These are phyloP conservation scores for Caenorhabditis doughertyi DNA, from an alignment of 2,888 invertebrate genomes.

Conservation along the genomic window DNA sequence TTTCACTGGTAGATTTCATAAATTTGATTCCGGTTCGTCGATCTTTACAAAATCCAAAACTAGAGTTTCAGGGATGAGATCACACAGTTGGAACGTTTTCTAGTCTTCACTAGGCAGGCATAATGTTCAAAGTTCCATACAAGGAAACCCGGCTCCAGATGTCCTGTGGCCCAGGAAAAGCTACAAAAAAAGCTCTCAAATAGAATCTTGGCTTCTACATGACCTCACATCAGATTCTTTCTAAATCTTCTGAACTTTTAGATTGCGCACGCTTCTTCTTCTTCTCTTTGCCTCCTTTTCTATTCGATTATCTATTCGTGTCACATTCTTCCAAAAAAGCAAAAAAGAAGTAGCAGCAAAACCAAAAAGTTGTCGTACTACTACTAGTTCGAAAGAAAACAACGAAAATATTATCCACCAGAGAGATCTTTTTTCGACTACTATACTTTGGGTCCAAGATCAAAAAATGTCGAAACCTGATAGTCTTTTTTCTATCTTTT, in stretches of 20 bases:
- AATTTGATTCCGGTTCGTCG: too few species aligned
- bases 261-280: neutral
- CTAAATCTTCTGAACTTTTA: slow-evolving; percentile 10
- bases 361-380: slow-evolving; percentile 33
- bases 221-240: neutral
- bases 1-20: too few species aligned
- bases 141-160: too few species aligned
- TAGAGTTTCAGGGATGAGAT: too few species aligned
- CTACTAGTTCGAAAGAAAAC: neutral
- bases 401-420: slow-evolving; percentile 43
- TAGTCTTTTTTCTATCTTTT: slow-evolving; percentile 3
- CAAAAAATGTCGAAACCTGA: slow-evolving; percentile 48
- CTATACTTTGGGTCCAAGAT: slow-evolving; percentile 11
- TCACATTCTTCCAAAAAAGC: neutral
- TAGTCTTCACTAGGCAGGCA: too few species aligned
- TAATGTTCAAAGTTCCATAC: too few species aligned
- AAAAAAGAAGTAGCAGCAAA: slow-evolving; percentile 15
- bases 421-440: slow-evolving; percentile 20
- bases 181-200: neutral
- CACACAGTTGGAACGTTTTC: too few species aligned
- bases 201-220: neutral
- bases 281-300: neutral
- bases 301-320: slow-evolving; percentile 1
- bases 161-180: too few species aligned
- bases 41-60: too few species aligned